Conservation (phyloP, 2,888 invertebrate species). For the Himalopsyche anomala region DNA sequence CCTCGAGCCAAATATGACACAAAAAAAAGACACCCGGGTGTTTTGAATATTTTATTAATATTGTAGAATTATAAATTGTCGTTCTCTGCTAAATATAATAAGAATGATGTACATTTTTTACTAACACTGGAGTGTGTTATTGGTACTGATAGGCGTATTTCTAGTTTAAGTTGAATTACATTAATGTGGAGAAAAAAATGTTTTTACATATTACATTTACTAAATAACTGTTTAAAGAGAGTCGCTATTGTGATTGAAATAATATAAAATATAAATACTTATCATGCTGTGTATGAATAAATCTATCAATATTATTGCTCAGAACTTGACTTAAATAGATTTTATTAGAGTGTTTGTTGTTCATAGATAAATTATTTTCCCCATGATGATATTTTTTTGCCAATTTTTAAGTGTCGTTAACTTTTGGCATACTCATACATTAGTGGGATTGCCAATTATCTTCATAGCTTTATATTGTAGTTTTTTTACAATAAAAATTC, state of each 20-base stretch:
- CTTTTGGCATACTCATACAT: too few relatives aligned
- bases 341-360: slow-evolving; percentile 25
- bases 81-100: slow-evolving; percentile 3
- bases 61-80: slow-evolving; percentile 2
- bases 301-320: slow-evolving; percentile 56
- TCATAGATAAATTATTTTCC: neutral
- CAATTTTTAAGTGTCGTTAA: too few relatives aligned
- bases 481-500: too few relatives aligned
- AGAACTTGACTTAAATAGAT: slow-evolving; percentile 49
- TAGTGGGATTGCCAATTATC: too few relatives aligned
- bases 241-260: slow-evolving; percentile 62
- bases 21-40: slow-evolving; percentile 27
- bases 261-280: slow-evolving; percentile 59
- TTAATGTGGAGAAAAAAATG: slow-evolving; percentile 51
- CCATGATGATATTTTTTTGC: neutral
- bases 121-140: slow-evolving; percentile 55
- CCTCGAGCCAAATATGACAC: slow-evolving; percentile 40
- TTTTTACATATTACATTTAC: slow-evolving; percentile 47
- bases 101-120: slow-evolving; percentile 39
- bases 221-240: slow-evolving; percentile 52
- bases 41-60: slow-evolving; percentile 32
- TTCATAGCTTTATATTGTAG: too few relatives aligned
- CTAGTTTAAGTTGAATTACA: slow-evolving; percentile 55
- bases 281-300: slow-evolving; percentile 63
- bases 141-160: slow-evolving; percentile 58